Evolutionary conservation across 2,113 vertebrate species (phyloP).

Genomic region (Sula dactylatra): DNA sequence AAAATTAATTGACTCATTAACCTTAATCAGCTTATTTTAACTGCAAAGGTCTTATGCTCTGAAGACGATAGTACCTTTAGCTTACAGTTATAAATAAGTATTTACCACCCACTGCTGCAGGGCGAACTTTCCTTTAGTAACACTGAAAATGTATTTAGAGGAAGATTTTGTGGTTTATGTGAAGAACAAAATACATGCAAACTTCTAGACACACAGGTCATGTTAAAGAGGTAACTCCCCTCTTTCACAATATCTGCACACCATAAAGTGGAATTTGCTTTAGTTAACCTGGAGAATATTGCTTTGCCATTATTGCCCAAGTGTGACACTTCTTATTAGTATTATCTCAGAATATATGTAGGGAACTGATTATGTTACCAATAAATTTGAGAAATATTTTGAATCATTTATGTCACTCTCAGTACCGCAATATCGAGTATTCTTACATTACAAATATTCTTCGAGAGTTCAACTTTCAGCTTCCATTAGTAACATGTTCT

Average conservation of each 20-base stretch:
- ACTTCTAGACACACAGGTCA: not conserved
- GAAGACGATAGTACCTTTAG: not conserved
- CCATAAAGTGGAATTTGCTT: not conserved
- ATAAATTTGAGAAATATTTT: not conserved
- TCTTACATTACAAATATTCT: not conserved
- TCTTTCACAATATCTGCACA: not conserved
- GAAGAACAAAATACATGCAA: not conserved
- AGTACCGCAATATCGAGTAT: not conserved
- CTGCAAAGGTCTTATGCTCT: constrained; percentile 15
- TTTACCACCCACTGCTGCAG: not conserved
- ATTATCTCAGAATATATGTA: not conserved
- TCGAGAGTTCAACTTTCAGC: not conserved
- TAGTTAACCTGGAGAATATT: not conserved
- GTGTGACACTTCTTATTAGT: not conserved
- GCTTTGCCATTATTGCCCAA: not conserved
- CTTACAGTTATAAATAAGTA: not conserved
- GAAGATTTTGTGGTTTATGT: not conserved
- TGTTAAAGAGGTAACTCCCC: not conserved
- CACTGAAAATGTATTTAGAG: not conserved
- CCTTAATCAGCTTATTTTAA: constrained; percentile 13
- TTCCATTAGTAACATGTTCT: not conserved
- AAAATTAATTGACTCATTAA: constrained; percentile 45
- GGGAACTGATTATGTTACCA: not conserved
- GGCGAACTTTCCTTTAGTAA: not conserved
- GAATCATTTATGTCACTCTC: not conserved